phyloP scores from a whole-genome alignment of 2,797 vertebrate genomes.

The Aplochiton taeniatus region DNA sequence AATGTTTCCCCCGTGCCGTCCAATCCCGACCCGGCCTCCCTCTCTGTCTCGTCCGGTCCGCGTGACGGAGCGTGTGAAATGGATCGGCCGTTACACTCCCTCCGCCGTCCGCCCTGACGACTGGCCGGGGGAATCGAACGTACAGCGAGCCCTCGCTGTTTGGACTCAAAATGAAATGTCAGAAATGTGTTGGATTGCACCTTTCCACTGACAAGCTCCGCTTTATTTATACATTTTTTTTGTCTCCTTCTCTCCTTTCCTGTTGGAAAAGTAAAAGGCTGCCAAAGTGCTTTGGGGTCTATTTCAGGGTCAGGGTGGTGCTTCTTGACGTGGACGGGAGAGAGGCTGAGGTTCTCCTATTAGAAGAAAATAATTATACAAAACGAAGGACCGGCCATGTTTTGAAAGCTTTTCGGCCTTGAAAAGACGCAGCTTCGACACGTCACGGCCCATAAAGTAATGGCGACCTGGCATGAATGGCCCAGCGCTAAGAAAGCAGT shows the following conservation, averaged over 20 bases:
- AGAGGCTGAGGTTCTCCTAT: slow-evolving; percentile 7
- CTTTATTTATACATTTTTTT: slow-evolving; percentile 21
- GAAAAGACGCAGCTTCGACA: slow-evolving; percentile 41
- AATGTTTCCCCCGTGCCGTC: slow-evolving; percentile 25
- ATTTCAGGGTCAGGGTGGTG: slow-evolving; percentile 1
- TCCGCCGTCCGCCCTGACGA: slow-evolving; percentile 17
- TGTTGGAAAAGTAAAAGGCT: slow-evolving; percentile 15
- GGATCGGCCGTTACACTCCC: slow-evolving; percentile 23
- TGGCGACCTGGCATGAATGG: slow-evolving; percentile 37
- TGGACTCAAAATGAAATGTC: slow-evolving; percentile 23
- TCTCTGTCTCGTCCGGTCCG: slow-evolving; percentile 15
- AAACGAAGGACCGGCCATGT: slow-evolving; percentile 16
- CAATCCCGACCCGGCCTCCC: slow-evolving; percentile 7
- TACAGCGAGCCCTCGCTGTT: slow-evolving; percentile 23
- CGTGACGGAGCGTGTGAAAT: slow-evolving; percentile 24
- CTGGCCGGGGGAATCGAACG: slow-evolving; percentile 28
- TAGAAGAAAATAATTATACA: slow-evolving; percentile 14
- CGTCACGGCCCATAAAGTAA: slow-evolving; percentile 53
- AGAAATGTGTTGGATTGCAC: slow-evolving; percentile 23
- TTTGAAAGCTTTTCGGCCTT: slow-evolving; percentile 18
- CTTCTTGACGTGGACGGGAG: slow-evolving; percentile 13
- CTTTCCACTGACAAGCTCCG: background rate
- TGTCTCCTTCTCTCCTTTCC: slow-evolving; percentile 16
- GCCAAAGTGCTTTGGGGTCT: slow-evolving; percentile 20
- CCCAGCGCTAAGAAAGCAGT: slow-evolving; percentile 30